Evolutionary conservation across 2,797 vertebrate genomes (phyloP).

Genomic region (Hoplostethus atlanticus): DNA sequence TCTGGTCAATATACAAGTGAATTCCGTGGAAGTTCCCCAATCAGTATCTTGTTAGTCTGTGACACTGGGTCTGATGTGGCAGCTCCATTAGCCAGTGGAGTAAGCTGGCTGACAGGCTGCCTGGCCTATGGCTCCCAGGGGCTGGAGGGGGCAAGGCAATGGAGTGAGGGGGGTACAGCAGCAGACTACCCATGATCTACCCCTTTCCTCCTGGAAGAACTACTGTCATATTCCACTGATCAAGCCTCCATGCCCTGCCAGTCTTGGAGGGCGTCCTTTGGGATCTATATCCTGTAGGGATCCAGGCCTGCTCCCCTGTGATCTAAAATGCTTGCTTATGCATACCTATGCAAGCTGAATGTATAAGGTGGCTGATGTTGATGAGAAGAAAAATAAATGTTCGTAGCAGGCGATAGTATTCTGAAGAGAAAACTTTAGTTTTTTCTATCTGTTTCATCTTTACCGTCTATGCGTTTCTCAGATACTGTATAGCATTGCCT

Average conservation of each 20-base stretch:
- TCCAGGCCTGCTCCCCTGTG: conserved; percentile 19
- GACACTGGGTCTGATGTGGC: conserved; percentile 79
- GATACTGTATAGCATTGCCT: conserved; percentile 47
- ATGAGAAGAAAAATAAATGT: too few species aligned
- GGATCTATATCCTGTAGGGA: conserved; percentile 35
- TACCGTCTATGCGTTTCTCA: conserved; percentile 30
- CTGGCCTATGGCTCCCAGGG: conserved; percentile 59
- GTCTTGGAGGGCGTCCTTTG: conserved; percentile 43
- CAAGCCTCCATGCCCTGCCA: conserved; percentile 46
- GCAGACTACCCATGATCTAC: conserved; percentile 53
- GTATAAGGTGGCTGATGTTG: background rate
- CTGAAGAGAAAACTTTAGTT: conserved; percentile 25
- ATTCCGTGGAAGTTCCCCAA: conserved; percentile 79
- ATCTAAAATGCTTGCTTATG: conserved; percentile 12
- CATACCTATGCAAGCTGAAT: background rate
- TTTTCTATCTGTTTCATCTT: conserved; percentile 59
- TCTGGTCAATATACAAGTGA: conserved; percentile 67
- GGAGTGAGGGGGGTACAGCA: conserved; percentile 36
- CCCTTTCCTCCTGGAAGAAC: conserved; percentile 56
- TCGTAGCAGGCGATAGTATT: background rate
- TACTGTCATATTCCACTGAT: conserved; percentile 64
- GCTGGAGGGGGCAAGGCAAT: conserved; percentile 31
- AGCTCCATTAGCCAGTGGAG: conserved; percentile 82
- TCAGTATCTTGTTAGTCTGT: conserved; percentile 82
- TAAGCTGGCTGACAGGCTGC: conserved; percentile 73